Percentiles rank a stretch among this genome's conserved stretches.
These are phyloP conservation scores for Oncorhynchus mykiss DNA, from an alignment of 2,113 vertebrate genomes.

Conservation along the genomic window DNA sequence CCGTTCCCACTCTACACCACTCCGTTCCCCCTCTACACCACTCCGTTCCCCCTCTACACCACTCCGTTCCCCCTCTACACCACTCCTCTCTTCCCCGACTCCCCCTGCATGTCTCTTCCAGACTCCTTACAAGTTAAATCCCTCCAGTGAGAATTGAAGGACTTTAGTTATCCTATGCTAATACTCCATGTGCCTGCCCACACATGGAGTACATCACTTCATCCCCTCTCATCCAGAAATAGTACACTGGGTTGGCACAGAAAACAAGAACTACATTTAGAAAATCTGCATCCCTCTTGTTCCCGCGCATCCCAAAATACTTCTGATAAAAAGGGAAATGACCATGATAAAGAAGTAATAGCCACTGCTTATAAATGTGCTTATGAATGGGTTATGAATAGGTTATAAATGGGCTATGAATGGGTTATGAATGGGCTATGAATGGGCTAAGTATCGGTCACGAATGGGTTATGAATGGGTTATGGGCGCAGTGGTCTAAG, in stretches of 20 bases:
- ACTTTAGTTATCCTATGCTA: slow-evolving; percentile 16
- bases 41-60: too few relatives aligned
- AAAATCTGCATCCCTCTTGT: neutral
- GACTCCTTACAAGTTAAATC: neutral
- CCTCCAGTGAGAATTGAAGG: neutral
- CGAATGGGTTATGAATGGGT: too few relatives aligned
- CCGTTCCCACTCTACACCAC: too few relatives aligned
- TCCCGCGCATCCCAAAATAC: neutral
- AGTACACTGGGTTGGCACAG: neutral
- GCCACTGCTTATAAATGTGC: too few relatives aligned
- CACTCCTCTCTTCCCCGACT: too few relatives aligned
- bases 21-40: too few relatives aligned
- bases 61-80: neutral
- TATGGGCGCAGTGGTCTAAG: too few relatives aligned
- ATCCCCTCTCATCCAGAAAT: neutral
- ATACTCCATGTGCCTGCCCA: neutral
- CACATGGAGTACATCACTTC: slow-evolving; percentile 9
- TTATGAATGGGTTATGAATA: too few relatives aligned
- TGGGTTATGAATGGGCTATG: too few relatives aligned
- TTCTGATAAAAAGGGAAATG: neutral
- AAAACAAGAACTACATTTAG: neutral
- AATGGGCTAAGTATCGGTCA: too few relatives aligned
- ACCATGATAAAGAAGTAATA: neutral
- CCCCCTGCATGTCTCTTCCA: too few relatives aligned
- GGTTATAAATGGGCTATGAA: too few relatives aligned